Percentiles rank a stretch among this genome's conserved stretches.
phyloP scores from a whole-genome alignment of 2,797 vertebrate species.

The Hafferia zeledoni region DNA sequence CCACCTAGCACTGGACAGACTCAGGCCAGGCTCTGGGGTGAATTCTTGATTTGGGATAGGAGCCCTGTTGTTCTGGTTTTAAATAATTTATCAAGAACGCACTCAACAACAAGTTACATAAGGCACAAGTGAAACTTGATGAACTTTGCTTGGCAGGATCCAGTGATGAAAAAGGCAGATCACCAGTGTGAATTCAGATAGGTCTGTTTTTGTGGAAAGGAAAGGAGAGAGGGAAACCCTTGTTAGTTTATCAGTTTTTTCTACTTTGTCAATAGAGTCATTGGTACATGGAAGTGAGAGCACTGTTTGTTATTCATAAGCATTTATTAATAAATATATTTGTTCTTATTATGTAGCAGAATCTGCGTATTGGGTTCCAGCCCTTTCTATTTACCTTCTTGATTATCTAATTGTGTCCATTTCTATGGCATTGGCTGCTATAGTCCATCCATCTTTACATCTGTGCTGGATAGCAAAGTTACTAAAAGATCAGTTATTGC shows the following conservation, averaged over 20 bases:
- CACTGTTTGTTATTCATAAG: not conserved
- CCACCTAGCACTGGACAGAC: not conserved
- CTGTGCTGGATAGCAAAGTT: not conserved
- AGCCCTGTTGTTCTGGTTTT: not conserved
- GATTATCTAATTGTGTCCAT: not conserved
- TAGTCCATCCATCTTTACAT: not conserved
- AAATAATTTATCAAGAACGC: not conserved
- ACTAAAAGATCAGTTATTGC: not conserved
- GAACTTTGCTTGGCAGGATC: not conserved
- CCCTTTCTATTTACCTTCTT: not conserved
- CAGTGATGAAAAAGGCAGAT: not conserved
- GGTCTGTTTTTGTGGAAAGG: not conserved
- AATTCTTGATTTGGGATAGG: not conserved
- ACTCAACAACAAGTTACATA: not conserved
- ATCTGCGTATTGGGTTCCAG: not conserved
- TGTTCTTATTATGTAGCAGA: not conserved
- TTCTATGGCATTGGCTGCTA: not conserved
- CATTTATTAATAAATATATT: not conserved
- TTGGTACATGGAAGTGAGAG: not conserved
- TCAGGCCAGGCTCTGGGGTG: not conserved
- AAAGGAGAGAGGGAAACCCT: not conserved
- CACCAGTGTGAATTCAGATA: not conserved
- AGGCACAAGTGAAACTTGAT: not conserved
- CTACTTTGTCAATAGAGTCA: not conserved
- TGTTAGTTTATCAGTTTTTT: not conserved